Percentiles rank a stretch among this genome's conserved stretches.
Evolutionary conservation across 2,113 vertebrate species (phyloP).

Genomic region (Platichthys stellatus): DNA sequence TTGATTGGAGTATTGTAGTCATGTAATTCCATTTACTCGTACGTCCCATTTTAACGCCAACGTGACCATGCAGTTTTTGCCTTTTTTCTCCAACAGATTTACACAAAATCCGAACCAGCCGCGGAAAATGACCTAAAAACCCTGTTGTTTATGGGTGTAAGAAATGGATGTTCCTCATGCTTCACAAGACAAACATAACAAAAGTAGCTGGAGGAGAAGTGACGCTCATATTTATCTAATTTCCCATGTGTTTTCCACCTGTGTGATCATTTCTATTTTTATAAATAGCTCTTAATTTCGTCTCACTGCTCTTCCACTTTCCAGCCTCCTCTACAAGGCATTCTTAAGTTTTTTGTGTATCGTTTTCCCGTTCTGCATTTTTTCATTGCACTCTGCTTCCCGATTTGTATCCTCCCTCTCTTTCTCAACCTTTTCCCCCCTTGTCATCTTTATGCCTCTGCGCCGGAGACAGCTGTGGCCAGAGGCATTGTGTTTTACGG

Average conservation of each 20-base stretch:
- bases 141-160: not conserved
- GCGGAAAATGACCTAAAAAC: not conserved
- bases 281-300: slow-evolving; percentile 28
- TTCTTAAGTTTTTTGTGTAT: slow-evolving; percentile 46
- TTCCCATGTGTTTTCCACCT: not conserved
- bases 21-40: not conserved
- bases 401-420: slow-evolving; percentile 15
- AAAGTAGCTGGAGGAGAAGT: slow-evolving; percentile 24
- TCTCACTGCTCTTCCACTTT: slow-evolving; percentile 24
- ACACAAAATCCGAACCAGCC: not conserved
- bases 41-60: not conserved
- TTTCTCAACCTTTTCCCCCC: not conserved
- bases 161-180: not conserved
- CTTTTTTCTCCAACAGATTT: not conserved
- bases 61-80: not conserved
- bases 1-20: not conserved
- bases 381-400: slow-evolving; percentile 28
- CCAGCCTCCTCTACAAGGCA: slow-evolving; percentile 21
- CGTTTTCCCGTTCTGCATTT: slow-evolving; percentile 33
- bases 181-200: not conserved
- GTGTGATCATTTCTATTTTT: slow-evolving; percentile 7
- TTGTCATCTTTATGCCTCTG: slow-evolving; percentile 11
- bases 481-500: not conserved
- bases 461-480: not conserved
- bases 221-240: slow-evolving; percentile 18